Conservation (phyloP, 1,140 invertebrate genomes). For the Berghia stephanieae region DNA sequence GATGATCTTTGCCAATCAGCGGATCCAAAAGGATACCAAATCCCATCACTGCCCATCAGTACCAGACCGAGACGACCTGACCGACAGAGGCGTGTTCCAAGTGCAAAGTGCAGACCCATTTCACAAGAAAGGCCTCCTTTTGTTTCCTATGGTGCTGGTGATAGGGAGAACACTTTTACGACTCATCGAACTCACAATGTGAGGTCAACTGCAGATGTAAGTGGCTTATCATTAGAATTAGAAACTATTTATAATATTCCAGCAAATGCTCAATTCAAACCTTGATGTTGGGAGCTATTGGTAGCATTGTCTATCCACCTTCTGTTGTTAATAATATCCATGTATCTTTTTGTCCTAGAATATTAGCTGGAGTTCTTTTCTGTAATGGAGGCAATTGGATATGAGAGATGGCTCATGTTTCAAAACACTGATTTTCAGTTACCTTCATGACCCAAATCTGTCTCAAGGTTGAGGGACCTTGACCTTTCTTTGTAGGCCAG, state of each 20-base stretch:
- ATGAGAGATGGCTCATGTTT: too few species aligned
- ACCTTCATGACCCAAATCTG: too few species aligned
- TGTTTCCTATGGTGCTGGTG: background rate
- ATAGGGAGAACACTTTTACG: constrained; percentile 11
- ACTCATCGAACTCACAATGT: constrained; percentile 26
- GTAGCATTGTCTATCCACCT: too few species aligned
- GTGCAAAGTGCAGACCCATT: background rate
- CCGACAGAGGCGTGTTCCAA: background rate
- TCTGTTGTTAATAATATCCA: too few species aligned
- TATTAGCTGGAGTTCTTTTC: too few species aligned
- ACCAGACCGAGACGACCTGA: background rate
- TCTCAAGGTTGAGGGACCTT: too few species aligned
- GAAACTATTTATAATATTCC: background rate
- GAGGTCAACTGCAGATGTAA: constrained; percentile 21
- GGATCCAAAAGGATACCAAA: background rate
- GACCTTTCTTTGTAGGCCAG: too few species aligned
- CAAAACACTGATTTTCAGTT: too few species aligned
- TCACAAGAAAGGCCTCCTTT: constrained; percentile 22
- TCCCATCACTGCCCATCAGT: background rate
- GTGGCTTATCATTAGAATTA: background rate
- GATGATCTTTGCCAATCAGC: background rate
- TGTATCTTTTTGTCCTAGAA: too few species aligned
- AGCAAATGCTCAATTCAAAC: too few species aligned
- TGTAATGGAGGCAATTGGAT: too few species aligned
- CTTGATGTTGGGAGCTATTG: too few species aligned